Evolutionary conservation across 2,113 vertebrate species (phyloP).

Genomic region (Sphaerodactylus townsendi): DNA sequence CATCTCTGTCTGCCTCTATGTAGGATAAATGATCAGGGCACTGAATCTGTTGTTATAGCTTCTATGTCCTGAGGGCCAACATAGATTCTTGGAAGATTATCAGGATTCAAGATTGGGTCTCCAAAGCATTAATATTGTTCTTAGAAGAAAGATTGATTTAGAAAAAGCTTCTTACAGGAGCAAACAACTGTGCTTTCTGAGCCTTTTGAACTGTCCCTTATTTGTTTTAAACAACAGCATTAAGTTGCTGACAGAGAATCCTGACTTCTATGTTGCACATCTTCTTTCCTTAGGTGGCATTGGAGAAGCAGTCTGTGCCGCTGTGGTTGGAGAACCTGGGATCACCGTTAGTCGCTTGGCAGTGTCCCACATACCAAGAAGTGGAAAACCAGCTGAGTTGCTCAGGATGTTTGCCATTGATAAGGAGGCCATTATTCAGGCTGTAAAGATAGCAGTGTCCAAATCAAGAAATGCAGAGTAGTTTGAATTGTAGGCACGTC

Average conservation of each 20-base stretch:
- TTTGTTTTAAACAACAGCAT: not conserved
- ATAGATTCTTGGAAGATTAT: not conserved
- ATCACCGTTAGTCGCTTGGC: constrained; percentile 83
- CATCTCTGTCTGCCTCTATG: no score
- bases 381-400: constrained; percentile 88
- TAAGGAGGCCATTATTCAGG: constrained; percentile 85
- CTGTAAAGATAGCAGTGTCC: constrained; percentile 82
- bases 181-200: not conserved
- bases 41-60: not conserved
- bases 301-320: constrained; percentile 85
- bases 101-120: not conserved
- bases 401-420: constrained; percentile 93
- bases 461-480: constrained; percentile 85
- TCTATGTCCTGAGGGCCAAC: no score
- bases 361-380: constrained; percentile 84
- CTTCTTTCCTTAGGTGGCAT: constrained; percentile 81
- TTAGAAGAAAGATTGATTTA: not conserved
- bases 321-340: constrained; percentile 81
- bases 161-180: not conserved
- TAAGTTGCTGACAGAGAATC: not conserved
- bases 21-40: not conserved
- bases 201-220: not conserved
- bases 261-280: not conserved
- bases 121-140: not conserved
- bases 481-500: constrained; percentile 16